These are phyloP conservation scores for Apoderus coryli DNA, from an alignment of 2,888 invertebrate species.

Conservation along the genomic window DNA sequence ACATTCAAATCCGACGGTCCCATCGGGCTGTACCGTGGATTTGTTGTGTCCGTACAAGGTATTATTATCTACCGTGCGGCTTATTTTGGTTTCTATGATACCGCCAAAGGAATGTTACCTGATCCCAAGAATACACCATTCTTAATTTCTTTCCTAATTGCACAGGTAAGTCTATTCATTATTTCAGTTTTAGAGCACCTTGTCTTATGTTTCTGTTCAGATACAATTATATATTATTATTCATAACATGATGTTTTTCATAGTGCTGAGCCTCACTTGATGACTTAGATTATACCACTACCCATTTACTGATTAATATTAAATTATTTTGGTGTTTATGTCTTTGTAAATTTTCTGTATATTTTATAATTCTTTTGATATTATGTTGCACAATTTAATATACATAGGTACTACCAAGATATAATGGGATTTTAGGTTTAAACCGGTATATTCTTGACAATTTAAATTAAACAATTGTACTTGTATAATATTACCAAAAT, in stretches of 20 bases:
- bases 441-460: no score
- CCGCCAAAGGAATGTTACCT: slow-evolving; percentile 45
- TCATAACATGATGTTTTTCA: slow-evolving; percentile 17
- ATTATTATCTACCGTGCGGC: slow-evolving; percentile 51
- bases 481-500: no score
- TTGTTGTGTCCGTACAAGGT: slow-evolving; percentile 50
- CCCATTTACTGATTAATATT: slow-evolving; percentile 20
- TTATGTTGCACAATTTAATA: no score
- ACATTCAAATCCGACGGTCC: slow-evolving; percentile 43
- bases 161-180: slow-evolving; percentile 34
- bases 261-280: slow-evolving; percentile 20
- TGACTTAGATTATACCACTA: slow-evolving; percentile 21
- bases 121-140: slow-evolving; percentile 48
- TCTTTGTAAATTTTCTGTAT: no score
- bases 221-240: no score
- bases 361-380: no score
- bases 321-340: no score
- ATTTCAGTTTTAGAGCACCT: no score
- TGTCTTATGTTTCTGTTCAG: no score
- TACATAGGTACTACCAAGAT: no score
- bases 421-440: no score
- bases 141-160: slow-evolving; percentile 42
- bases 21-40: slow-evolving; percentile 48
- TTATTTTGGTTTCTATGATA: slow-evolving; percentile 52
- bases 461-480: no score